Percentiles rank a stretch among this genome's conserved stretches.
Conservation (phyloP, 2,888 invertebrate genomes). For the Helobdella robusta region DNA sequence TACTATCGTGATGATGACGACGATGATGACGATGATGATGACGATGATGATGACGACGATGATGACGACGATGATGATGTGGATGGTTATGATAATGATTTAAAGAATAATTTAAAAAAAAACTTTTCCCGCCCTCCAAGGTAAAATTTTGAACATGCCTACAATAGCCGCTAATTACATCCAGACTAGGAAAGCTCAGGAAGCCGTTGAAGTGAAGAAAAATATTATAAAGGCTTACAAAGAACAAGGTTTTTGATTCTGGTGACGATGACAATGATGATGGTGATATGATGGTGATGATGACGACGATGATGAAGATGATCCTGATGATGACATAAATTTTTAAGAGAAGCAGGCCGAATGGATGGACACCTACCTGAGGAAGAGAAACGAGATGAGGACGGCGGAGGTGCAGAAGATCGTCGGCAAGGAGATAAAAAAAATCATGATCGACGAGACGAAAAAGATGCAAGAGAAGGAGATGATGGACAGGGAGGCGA, state of each 20-base stretch:
- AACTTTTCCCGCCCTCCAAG: neutral
- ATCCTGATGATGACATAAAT: neutral
- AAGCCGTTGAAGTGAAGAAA: too few relatives aligned
- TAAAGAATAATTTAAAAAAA: neutral
- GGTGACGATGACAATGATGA: too few relatives aligned
- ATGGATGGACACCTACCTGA: neutral
- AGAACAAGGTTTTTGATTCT: too few relatives aligned
- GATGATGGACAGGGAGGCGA: neutral
- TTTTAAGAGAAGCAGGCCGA: neutral
- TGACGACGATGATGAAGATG: neutral
- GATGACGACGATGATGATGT: conserved; percentile 17
- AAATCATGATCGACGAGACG: neutral
- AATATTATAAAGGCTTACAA: too few relatives aligned
- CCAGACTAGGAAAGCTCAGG: too few relatives aligned
- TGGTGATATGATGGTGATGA: too few relatives aligned
- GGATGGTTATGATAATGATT: neutral
- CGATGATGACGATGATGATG: conserved; percentile 14
- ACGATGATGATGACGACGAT: conserved; percentile 16
- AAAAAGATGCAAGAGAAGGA: neutral
- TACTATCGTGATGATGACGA: neutral
- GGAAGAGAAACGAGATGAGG: neutral
- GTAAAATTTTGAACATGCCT: neutral
- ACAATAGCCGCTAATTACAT: neutral
- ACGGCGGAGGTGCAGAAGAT: neutral
- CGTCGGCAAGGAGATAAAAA: conserved; percentile 3